Evolutionary conservation across 2,113 vertebrate genomes (phyloP), one percentile per base, ranked within the genome.

Genomic region (Barnardius zonarius): DNA sequence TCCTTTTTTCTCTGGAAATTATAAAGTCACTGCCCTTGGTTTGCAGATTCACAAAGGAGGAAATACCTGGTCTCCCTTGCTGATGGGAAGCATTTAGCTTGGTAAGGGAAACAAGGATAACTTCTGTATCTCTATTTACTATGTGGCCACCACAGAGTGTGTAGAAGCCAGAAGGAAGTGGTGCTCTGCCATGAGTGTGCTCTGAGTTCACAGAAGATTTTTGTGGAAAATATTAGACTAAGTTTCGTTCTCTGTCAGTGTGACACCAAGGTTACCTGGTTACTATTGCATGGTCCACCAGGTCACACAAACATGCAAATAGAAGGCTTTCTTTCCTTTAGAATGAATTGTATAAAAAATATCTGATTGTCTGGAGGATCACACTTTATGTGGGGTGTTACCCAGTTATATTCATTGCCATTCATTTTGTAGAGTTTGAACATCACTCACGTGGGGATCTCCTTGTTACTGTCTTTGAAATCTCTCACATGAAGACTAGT

Each of bases 401-500:
- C 55, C 89, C 92, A 90, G 94, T 66, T 92, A 86, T 77, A 91
- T 85, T 95, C 64, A 46, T 59, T 84, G 70, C 84, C 89, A 76
- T 90, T 95, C 88, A 62, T 88, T 95, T 87, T 94, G 70, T 39
- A 88, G 72, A 64, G 69, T 67, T 94, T 90, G 59, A 70, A 83
- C 89, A 93, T 96, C 92, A 93, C 68, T 97, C 93, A 96, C 54
- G 62, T 69, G 59, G 35, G 64, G 64, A 82, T 85, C 93, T 94
- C 74, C 96, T 97, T 90, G 92, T 93, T 96, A 96, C 51, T 95
- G 90, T 78, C 92, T 93, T 67, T 95, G 85, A 95, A 96, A 95
- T 85, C 77, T 73, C 68, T 44, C 54, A 88, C 83, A 83, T 75
- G 89, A 94, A 80, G 94, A 79, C 54, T 33, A 54, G 77, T 88